Percentiles rank a stretch among this genome's conserved stretches.
These are phyloP conservation scores for Eriosoma lanigerum DNA, from an alignment of 1,140 invertebrate genomes.

Conservation along the genomic window DNA sequence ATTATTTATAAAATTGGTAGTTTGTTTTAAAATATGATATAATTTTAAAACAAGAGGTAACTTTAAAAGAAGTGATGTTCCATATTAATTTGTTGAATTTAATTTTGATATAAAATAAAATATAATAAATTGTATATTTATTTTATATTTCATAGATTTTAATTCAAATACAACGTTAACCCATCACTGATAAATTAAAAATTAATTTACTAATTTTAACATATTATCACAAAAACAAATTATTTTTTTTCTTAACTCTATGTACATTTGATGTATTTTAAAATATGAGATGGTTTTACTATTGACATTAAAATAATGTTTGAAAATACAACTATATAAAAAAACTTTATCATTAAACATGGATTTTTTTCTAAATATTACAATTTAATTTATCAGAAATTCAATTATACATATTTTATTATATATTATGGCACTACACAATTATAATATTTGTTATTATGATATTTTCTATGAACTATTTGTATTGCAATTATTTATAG, in stretches of 20 bases:
- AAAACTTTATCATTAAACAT: constrained; percentile 8
- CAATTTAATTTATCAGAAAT: constrained; percentile 35
- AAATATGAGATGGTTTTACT: neutral
- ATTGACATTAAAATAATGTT: constrained; percentile 11
- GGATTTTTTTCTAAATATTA: constrained; percentile 38
- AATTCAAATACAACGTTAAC: constrained; percentile 27
- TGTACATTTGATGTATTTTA: neutral
- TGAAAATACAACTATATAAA: constrained; percentile 2
- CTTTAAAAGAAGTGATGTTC: neutral
- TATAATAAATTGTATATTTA: neutral
- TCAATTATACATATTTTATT: constrained; percentile 41
- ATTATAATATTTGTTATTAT: neutral
- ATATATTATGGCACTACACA: constrained; percentile 38
- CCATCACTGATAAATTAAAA: constrained; percentile 25
- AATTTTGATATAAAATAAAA: no score
- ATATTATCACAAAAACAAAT: constrained; percentile 24
- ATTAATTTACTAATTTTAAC: constrained; percentile 26
- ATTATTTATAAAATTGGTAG: constrained; percentile 2
- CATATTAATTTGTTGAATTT: neutral
- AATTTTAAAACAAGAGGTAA: constrained; percentile 13
- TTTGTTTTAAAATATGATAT: neutral
- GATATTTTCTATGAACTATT: constrained; percentile 18
- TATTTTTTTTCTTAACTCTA: neutral
- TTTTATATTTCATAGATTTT: neutral
- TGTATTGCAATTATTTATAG: constrained; percentile 32